A percentile compares a stretch with the other conserved stretches of the same genome.
Evolutionary conservation across 2,113 vertebrate species (phyloP).

Genomic region (Xenopus laevis): DNA sequence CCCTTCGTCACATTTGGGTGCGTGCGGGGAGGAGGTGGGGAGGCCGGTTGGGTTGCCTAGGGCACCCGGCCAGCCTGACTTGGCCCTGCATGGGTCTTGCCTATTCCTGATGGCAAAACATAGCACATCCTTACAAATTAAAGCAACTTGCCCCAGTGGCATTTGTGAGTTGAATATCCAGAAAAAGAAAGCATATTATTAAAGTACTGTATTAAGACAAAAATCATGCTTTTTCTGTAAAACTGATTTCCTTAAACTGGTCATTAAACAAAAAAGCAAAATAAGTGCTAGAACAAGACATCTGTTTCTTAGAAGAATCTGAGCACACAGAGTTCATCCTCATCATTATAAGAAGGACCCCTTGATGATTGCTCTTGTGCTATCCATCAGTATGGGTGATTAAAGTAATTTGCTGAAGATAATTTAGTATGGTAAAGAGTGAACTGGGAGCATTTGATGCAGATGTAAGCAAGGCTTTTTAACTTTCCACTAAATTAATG

Average conservation of each 20-base stretch:
- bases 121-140: no score
- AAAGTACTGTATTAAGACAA: no score
- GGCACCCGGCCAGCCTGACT: no score
- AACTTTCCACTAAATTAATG: conserved; percentile 27
- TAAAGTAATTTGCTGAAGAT: conserved; percentile 39
- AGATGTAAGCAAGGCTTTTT: conserved; percentile 40
- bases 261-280: not conserved
- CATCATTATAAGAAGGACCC: conserved; percentile 36
- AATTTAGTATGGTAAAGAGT: conserved; percentile 25
- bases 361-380: conserved; percentile 29
- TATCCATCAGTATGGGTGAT: conserved; percentile 41
- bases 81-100: no score
- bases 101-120: no score
- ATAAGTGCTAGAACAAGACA: not conserved
- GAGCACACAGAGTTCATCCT: conserved; percentile 30
- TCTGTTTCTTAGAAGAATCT: conserved; percentile 20
- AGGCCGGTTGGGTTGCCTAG: no score
- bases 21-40: no score
- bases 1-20: no score
- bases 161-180: no score
- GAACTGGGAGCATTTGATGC: conserved; percentile 33
- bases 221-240: no score
- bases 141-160: no score
- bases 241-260: not conserved
- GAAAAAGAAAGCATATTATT: no score